These are phyloP conservation scores for Psephotus haematonotus DNA, from an alignment of 2,113 vertebrate species.

Conservation along the genomic window DNA sequence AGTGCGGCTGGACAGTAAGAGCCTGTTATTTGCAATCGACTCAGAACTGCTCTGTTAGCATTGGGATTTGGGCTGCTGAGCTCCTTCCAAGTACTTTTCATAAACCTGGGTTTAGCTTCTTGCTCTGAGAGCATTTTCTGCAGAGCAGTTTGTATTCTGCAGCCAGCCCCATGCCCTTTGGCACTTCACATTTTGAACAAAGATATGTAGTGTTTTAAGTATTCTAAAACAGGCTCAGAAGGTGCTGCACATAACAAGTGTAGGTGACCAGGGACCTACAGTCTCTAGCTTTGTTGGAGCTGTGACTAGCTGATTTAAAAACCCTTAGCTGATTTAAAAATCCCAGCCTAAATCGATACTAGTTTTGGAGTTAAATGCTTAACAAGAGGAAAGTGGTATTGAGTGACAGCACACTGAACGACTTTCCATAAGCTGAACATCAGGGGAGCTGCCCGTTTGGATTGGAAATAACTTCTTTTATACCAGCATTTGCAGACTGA, in stretches of 20 bases:
- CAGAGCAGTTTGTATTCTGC: not conserved
- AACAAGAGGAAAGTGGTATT: not conserved
- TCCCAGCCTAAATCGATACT: fast-evolving
- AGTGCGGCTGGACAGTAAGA: not conserved
- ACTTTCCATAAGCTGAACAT: not conserved
- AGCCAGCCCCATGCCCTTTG: not conserved
- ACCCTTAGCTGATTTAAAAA: not conserved
- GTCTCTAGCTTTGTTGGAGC: not conserved
- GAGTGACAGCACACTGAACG: not conserved
- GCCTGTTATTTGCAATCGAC: constrained; percentile 26
- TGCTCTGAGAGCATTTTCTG: not conserved
- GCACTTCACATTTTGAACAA: not conserved
- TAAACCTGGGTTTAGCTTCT: constrained; percentile 33
- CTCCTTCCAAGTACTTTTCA: constrained; percentile 10
- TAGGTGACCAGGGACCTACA: not conserved
- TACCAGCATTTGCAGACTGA: not conserved
- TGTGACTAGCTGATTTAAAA: not conserved
- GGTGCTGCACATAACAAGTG: not conserved
- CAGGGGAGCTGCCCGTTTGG: not conserved
- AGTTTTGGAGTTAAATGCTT: not conserved
- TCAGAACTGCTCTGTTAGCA: constrained; percentile 30
- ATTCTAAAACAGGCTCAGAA: not conserved
- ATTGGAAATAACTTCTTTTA: not conserved
- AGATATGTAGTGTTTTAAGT: not conserved
- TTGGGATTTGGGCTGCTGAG: constrained; percentile 20